Evolutionary conservation across 2,113 vertebrate genomes (phyloP).

Genomic region (Hippopotamus amphibius): DNA sequence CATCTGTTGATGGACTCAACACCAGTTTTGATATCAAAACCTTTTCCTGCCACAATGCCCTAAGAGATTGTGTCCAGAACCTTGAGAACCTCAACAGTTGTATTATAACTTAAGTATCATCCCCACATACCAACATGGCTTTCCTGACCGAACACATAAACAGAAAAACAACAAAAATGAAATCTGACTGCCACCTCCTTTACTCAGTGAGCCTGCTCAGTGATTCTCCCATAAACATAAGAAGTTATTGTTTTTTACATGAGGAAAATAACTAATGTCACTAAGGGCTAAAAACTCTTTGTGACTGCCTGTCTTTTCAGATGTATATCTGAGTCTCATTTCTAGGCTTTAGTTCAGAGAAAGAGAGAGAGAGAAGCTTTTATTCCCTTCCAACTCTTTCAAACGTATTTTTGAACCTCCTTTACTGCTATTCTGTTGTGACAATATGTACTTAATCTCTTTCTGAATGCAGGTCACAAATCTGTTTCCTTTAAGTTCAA

Average conservation of each 20-base stretch:
- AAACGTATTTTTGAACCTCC: not conserved
- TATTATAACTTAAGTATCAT: rapidly evolving
- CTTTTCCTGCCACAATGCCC: rapidly evolving
- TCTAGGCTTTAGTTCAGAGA: not conserved
- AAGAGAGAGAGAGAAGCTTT: not conserved
- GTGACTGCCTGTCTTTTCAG: not conserved
- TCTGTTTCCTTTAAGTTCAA: not conserved
- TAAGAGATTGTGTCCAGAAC: too few species aligned
- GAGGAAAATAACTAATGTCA: rapidly evolving
- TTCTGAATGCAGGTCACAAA: too few species aligned
- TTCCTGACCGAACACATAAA: not conserved
- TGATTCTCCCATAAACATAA: rapidly evolving
- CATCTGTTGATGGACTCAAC: too few species aligned
- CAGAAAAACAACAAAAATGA: not conserved
- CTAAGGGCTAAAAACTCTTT: not conserved
- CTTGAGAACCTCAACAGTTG: too few species aligned
- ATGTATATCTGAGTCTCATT: not conserved
- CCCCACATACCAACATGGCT: not conserved
- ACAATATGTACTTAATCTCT: too few species aligned
- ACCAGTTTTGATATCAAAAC: too few species aligned
- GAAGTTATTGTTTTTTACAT: too few species aligned
- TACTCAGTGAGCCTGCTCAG: rapidly evolving
- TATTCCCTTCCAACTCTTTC: not conserved
- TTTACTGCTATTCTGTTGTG: rapidly evolving
- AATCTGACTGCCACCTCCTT: too few species aligned